These are phyloP conservation scores for Acanthurus leucopareius DNA, from an alignment of 2,797 vertebrate species.

Conservation along the genomic window DNA sequence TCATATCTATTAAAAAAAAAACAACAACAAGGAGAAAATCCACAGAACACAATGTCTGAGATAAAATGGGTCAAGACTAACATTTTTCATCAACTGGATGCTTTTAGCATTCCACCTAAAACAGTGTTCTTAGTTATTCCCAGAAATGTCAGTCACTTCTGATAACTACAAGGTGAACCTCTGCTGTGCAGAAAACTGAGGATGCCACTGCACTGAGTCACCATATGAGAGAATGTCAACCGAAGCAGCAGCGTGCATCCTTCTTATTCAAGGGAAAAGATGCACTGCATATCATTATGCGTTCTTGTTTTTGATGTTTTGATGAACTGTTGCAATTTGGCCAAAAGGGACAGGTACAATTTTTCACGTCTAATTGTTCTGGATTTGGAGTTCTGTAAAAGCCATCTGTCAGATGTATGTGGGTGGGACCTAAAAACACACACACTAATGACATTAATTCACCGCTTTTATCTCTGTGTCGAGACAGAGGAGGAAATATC, in stretches of 20 bases:
- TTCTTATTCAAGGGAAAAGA: constrained; percentile 52
- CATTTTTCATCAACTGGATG: constrained; percentile 41
- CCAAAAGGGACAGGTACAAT: constrained; percentile 77
- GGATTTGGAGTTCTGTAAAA: constrained; percentile 66
- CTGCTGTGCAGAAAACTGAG: constrained; percentile 17
- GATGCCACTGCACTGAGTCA: constrained; percentile 23
- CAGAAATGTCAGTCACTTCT: constrained; percentile 34
- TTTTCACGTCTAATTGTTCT: constrained; percentile 76
- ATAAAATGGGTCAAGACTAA: constrained; percentile 34
- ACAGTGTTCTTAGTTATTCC: constrained; percentile 36
- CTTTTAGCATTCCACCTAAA: constrained; percentile 36
- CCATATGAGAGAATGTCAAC: constrained; percentile 29
- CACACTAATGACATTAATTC: constrained; percentile 81
- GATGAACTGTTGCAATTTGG: constrained; percentile 71
- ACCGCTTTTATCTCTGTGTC: constrained; percentile 76
- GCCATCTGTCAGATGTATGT: constrained; percentile 65
- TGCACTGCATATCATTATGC: constrained; percentile 67
- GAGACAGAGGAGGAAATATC: constrained; percentile 73
- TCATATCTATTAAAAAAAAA: constrained; percentile 58
- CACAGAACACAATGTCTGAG: constrained; percentile 24
- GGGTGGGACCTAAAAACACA: constrained; percentile 58
- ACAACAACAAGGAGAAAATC: constrained; percentile 42
- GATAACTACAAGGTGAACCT: constrained; percentile 17
- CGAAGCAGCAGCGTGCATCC: constrained; percentile 32
- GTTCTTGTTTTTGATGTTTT: constrained; percentile 76